Percentiles rank a stretch among this genome's conserved stretches.
These are phyloP conservation scores for Lochmaea capreae DNA, from an alignment of 2,888 invertebrate species.

Conservation along the genomic window DNA sequence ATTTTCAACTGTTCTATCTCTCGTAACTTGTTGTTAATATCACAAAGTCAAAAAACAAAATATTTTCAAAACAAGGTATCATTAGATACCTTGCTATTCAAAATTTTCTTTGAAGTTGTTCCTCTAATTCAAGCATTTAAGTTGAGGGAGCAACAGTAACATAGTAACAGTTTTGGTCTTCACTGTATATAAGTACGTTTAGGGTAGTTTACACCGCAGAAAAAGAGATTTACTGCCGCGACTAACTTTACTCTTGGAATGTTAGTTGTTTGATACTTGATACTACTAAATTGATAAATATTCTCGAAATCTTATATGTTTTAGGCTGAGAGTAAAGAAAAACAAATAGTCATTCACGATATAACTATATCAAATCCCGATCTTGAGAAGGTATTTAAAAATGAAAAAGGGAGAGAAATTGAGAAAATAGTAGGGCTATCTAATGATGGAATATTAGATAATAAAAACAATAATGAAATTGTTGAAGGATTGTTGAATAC, in stretches of 20 bases:
- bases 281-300: not conserved
- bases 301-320: not conserved
- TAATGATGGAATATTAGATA: not conserved
- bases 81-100: too few species aligned
- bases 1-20: not conserved
- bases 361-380: not conserved
- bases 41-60: not conserved
- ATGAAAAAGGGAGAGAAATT: not conserved
- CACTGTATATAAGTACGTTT: not conserved
- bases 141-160: not conserved
- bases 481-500: not conserved
- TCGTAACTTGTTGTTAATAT: not conserved
- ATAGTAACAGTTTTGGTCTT: not conserved
- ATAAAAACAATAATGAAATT: not conserved
- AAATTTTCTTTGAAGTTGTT: too few species aligned
- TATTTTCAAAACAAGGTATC: too few species aligned
- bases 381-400: not conserved
- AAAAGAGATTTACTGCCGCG: not conserved
- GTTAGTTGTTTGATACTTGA: not conserved
- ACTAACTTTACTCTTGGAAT: not conserved
- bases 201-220: not conserved
- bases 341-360: not conserved
- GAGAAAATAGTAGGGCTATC: not conserved
- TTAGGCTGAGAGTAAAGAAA: not conserved
- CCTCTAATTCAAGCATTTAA: not conserved